A percentile compares a stretch with the other conserved stretches of the same genome.
Evolutionary conservation across 2,888 invertebrate species (phyloP).

Genomic region (Ectobius pallidus): DNA sequence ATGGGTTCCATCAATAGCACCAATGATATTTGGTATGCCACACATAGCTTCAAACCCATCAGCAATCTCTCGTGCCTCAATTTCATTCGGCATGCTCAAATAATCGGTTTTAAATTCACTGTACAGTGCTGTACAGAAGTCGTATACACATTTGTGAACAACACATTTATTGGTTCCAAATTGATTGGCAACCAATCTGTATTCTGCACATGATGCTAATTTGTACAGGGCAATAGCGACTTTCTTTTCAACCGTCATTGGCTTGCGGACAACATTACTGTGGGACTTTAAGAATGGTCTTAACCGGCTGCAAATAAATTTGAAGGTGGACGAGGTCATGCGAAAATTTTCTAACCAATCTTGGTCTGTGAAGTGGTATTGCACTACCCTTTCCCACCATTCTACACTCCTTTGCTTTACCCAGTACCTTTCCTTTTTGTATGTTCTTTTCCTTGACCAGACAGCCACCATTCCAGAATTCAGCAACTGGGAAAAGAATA

Average conservation of each 20-base stretch:
- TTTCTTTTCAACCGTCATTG: conserved; percentile 6
- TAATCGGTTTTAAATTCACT: conserved; percentile 24
- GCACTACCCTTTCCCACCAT: no score
- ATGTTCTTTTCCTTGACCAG: no score
- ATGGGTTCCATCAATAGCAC: conserved; percentile 47
- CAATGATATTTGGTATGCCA: conserved; percentile 48
- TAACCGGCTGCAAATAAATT: neutral
- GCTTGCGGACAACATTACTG: neutral
- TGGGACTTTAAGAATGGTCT: neutral
- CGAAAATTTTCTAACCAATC: conserved; percentile 1
- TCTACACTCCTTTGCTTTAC: neutral
- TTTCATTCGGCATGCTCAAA: conserved; percentile 47
- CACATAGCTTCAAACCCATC: no score
- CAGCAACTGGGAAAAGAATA: neutral
- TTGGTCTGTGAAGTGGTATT: neutral
- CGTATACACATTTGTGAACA: conserved; percentile 6
- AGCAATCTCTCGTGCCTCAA: conserved; percentile 39
- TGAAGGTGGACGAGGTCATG: neutral
- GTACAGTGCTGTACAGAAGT: neutral
- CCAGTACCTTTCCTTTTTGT: neutral
- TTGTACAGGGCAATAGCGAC: neutral
- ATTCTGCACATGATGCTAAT: neutral
- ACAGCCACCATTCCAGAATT: neutral
- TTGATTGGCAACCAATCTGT: no score
- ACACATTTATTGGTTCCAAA: no score